A percentile compares a stretch with the other conserved stretches of the same genome.
phyloP scores from a whole-genome alignment of 1,140 invertebrate species.

The Euborellia annulipes region DNA sequence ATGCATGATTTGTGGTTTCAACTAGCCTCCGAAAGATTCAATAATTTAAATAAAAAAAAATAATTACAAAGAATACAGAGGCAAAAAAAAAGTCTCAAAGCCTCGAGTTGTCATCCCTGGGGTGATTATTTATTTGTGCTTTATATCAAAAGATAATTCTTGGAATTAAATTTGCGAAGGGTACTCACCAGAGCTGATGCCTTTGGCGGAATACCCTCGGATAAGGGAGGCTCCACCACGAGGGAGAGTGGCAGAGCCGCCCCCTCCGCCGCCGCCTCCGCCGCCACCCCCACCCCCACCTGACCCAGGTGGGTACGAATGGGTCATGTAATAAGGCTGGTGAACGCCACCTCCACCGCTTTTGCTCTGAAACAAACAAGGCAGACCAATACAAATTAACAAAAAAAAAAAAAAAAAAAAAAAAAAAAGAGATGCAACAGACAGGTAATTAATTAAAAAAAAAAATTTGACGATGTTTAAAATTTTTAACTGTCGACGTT shows the following conservation, averaged over 20 bases:
- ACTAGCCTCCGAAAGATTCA: no score
- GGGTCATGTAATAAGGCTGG: conserved; percentile 36
- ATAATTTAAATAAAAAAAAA: no score
- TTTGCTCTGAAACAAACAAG: conserved; percentile 25
- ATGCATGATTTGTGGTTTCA: no score
- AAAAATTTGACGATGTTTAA: no score
- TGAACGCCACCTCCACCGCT: conserved; percentile 15
- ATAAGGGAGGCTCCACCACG: conserved; percentile 43
- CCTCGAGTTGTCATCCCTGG: no score
- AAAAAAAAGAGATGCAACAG: neutral
- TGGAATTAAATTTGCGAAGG: no score
- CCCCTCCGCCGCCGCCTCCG: neutral
- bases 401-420: neutral
- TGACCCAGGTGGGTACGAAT: conserved; percentile 23
- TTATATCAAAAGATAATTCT: no score
- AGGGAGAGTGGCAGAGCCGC: conserved; percentile 37
- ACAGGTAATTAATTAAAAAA: neutral
- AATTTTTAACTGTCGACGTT: no score
- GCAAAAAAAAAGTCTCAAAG: no score
- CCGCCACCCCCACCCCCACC: conserved; percentile 17
- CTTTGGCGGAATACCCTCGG: conserved; percentile 48
- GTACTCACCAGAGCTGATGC: no score
- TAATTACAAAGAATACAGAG: no score
- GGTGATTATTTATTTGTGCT: no score
- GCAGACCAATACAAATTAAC: conserved; percentile 3